Conservation (phyloP, 2,888 invertebrate genomes). For the Strigamia maritima region DNA sequence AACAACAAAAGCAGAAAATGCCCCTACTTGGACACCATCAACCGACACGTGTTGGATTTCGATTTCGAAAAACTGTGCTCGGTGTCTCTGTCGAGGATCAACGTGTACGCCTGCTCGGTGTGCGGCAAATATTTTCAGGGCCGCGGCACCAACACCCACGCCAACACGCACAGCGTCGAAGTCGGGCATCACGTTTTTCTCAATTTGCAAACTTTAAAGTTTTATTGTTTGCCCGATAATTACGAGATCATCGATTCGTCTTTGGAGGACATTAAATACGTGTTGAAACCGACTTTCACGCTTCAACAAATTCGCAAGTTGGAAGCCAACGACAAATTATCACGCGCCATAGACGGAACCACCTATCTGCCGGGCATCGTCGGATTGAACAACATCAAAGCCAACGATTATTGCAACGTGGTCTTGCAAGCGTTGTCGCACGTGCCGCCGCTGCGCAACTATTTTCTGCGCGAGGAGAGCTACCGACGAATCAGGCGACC, state of each 20-base stretch:
- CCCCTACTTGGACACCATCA: conserved; percentile 97
- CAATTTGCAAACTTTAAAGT: conserved; percentile 92
- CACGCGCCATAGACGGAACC: conserved; percentile 92
- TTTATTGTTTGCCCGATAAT: conserved; percentile 98
- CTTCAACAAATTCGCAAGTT: conserved; percentile 74
- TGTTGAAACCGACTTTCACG: conserved; percentile 93
- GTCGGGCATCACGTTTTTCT: conserved; percentile 97
- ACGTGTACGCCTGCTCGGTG: conserved; percentile 98
- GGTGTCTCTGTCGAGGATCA: conserved; percentile 93
- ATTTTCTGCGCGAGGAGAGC: conserved; percentile 89
- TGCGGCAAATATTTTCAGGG: conserved; percentile 96
- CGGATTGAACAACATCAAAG: conserved; percentile 98
- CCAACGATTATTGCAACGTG: conserved; percentile 99
- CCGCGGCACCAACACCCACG: conserved; percentile 95
- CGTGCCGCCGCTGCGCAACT: conserved; percentile 89
- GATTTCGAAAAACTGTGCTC: conserved; percentile 99
- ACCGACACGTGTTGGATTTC: conserved; percentile 93
- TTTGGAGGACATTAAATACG: conserved; percentile 96
- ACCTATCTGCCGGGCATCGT: conserved; percentile 95
- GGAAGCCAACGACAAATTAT: conserved; percentile 77
- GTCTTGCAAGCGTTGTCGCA: conserved; percentile 92
- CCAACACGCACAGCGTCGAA: conserved; percentile 97
- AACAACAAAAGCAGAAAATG: conserved; percentile 56
- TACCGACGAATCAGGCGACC: conserved; percentile 84
- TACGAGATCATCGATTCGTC: conserved; percentile 98